These are phyloP conservation scores for Tursiops truncatus DNA, from an alignment of 2,113 vertebrate genomes.

Conservation along the genomic window DNA sequence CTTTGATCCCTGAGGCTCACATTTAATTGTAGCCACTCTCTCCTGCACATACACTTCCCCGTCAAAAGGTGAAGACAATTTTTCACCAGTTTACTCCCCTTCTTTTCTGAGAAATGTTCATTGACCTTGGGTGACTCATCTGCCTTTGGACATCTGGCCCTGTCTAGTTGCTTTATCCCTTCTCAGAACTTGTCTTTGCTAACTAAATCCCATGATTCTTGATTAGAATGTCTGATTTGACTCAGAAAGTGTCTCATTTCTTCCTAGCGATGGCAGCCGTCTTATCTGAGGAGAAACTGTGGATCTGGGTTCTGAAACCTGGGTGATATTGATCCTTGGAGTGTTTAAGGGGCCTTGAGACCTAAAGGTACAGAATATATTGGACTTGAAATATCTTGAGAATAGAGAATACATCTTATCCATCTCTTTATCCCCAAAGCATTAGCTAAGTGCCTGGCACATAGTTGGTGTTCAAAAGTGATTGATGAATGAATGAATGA, in stretches of 20 bases:
- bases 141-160: neutral
- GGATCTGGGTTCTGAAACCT: neutral
- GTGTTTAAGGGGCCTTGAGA: neutral
- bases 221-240: neutral
- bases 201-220: neutral
- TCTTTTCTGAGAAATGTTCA: constrained; percentile 30
- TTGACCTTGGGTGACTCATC: neutral
- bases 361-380: neutral
- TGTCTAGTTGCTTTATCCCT: neutral
- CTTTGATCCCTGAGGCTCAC: constrained; percentile 20
- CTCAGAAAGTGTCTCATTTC: neutral
- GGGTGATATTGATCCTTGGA: neutral
- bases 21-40: neutral
- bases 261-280: neutral
- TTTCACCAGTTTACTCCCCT: neutral
- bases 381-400: neutral
- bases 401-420: neutral
- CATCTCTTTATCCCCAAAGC: neutral
- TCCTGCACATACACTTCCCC: neutral
- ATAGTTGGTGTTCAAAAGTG: neutral
- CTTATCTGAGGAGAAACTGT: neutral
- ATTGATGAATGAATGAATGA: neutral
- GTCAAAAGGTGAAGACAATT: constrained; percentile 45
- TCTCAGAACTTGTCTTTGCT: neutral
- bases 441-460: neutral